Evolutionary conservation across 2,888 invertebrate genomes (phyloP).

Genomic region (Magallana nippona): DNA sequence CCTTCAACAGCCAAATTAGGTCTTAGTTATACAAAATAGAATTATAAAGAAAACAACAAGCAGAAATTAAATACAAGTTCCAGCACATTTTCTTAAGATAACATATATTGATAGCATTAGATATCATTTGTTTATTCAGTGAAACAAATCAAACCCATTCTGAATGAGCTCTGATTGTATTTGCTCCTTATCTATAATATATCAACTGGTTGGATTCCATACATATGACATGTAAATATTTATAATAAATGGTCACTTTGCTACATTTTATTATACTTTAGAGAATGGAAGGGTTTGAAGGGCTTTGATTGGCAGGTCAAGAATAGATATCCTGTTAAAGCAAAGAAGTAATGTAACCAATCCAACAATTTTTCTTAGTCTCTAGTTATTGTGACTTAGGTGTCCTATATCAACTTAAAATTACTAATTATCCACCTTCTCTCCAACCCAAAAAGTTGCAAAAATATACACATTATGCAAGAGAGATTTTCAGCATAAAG

Average conservation of each 20-base stretch:
- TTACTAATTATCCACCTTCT: no score
- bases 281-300: not conserved
- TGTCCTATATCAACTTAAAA: no score
- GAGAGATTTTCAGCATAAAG: no score
- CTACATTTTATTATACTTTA: not conserved
- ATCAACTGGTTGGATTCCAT: not conserved
- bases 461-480: no score
- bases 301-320: not conserved
- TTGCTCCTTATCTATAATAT: not conserved
- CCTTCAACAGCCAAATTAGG: no score
- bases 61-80: no score
- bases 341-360: no score
- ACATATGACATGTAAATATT: constrained; percentile 32
- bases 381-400: no score
- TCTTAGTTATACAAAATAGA: no score
- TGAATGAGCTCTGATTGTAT: not conserved
- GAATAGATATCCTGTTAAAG: not conserved
- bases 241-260: constrained; percentile 6
- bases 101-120: not conserved
- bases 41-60: no score
- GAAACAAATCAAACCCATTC: not conserved
- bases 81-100: not conserved
- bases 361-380: no score
- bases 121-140: constrained; percentile 19
- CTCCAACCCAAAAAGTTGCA: no score